Conservation (phyloP, 2,797 vertebrate genomes). For the Gobionotothen gibberifrons region DNA sequence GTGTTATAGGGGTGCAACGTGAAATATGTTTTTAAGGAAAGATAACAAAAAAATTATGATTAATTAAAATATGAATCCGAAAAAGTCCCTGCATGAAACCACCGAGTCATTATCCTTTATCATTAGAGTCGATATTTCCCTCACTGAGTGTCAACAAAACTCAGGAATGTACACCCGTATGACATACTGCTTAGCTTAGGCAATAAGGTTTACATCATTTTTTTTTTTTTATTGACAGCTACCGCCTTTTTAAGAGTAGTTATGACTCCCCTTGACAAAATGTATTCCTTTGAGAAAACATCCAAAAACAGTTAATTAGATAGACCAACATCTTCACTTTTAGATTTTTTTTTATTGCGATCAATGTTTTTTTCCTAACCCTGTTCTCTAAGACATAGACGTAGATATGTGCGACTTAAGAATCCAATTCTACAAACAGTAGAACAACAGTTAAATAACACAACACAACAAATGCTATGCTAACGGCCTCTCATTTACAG, state of each 20-base stretch:
- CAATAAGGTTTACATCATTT: background rate
- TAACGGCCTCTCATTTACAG: conserved; percentile 41
- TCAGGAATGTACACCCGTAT: conserved; percentile 5
- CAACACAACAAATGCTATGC: conserved; percentile 22
- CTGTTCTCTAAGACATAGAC: conserved; percentile 20
- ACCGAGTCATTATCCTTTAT: background rate
- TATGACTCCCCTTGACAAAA: background rate
- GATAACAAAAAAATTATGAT: background rate
- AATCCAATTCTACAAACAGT: conserved; percentile 33
- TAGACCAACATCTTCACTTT: conserved; percentile 3
- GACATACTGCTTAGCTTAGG: background rate
- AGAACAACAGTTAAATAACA: conserved; percentile 36
- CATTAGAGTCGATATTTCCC: background rate
- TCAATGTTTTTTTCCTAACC: conserved; percentile 15
- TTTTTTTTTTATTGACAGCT: background rate
- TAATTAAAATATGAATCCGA: background rate
- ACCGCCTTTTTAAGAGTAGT: background rate
- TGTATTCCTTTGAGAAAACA: conserved; percentile 1
- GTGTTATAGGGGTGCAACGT: background rate
- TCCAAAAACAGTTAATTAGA: conserved; percentile 1
- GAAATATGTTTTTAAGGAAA: conserved; percentile 4
- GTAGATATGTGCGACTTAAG: conserved; percentile 29
- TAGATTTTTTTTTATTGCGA: conserved; percentile 26
- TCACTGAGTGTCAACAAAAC: background rate
- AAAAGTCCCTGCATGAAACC: conserved; percentile 15